Base-by-base conservation (phyloP, 2,888 invertebrate species). In the Clivina fossor region DNA sequence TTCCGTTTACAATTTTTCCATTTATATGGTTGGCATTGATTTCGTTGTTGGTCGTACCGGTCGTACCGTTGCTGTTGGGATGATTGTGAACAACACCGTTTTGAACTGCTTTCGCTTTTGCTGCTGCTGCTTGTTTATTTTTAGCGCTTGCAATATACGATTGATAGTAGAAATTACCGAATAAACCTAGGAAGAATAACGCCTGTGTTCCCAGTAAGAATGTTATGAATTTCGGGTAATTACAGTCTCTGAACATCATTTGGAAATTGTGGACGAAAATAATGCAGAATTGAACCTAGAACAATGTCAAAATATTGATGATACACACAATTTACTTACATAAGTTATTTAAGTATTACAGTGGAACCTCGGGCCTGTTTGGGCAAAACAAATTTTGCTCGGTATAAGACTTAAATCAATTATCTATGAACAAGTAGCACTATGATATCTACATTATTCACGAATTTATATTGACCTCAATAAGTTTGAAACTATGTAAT, bases 231-330 rank as follows among this genome's bases (percentile, higher is more conserved):
- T 85, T 88, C 0, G 90, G 88, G 66, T 85, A 90, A 67, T 82
- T 79, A 71, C 87, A 88, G 58, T 80, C 81, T 13, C 80, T 75
- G 69, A 86, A 82, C 0, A 74, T 50, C 2, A 86, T 78, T 66
- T 78, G 78, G 49, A 81, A 71, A 68, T 85, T 87, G 72, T 90
- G 90, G 54, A 85, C 75, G 67, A 87, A 83, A 58, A 90, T 82
- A 24, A 90, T 84, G 66, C 80, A 74, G 72, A 90, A 90, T 74
- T 90, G 90, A 55, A 86, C 74, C 86, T 86, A 74, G 24, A 69
- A 77, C 68, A 69, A n/a, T n/a, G n/a, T n/a, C n/a, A n/a, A n/a
- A n/a, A n/a, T n/a, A n/a, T n/a, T n/a, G n/a, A n/a, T n/a, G n/a
- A n/a, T n/a, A n/a, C n/a, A n/a, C n/a, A n/a, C n/a, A n/a, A n/a